These are phyloP conservation scores for Prochilodus magdalenae DNA, from an alignment of 2,113 vertebrate genomes.

Conservation along the genomic window DNA sequence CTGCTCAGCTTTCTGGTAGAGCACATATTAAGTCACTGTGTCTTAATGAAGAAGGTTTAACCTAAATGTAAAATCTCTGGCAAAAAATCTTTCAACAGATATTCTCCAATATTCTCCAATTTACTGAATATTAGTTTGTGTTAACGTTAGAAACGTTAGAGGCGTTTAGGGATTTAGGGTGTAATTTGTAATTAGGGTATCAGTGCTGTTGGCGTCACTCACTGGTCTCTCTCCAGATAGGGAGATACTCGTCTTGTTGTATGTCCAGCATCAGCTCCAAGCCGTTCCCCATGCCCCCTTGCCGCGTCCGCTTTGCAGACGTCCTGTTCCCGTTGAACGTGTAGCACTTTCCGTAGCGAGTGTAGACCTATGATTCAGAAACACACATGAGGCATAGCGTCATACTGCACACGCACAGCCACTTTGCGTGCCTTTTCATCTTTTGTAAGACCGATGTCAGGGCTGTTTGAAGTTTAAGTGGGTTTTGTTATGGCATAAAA, in stretches of 20 bases:
- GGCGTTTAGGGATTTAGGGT: too few species aligned
- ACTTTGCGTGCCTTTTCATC: background rate
- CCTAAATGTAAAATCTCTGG: too few species aligned
- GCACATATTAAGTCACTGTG: too few species aligned
- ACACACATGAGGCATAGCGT: background rate
- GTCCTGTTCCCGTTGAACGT: conserved; percentile 94
- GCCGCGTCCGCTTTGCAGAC: conserved; percentile 85
- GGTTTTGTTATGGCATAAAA: background rate
- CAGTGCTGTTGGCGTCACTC: conserved; percentile 57
- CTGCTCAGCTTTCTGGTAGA: too few species aligned
- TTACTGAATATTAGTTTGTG: too few species aligned
- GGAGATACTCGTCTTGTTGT: conserved; percentile 97
- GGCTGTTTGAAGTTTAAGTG: background rate
- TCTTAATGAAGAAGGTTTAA: too few species aligned
- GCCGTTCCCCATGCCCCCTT: conserved; percentile 95
- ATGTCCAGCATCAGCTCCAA: conserved; percentile 99
- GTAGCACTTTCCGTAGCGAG: conserved; percentile 97
- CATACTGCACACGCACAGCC: background rate
- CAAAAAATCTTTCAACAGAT: too few species aligned
- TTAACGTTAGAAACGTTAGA: too few species aligned
- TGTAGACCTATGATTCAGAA: conserved; percentile 86
- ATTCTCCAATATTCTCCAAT: too few species aligned
- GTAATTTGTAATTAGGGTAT: too few species aligned
- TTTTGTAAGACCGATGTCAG: background rate
- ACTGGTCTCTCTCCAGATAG: conserved; percentile 99